These are phyloP conservation scores for Pachycephala philippinensis DNA, from an alignment of 2,113 vertebrate genomes.

Conservation along the genomic window DNA sequence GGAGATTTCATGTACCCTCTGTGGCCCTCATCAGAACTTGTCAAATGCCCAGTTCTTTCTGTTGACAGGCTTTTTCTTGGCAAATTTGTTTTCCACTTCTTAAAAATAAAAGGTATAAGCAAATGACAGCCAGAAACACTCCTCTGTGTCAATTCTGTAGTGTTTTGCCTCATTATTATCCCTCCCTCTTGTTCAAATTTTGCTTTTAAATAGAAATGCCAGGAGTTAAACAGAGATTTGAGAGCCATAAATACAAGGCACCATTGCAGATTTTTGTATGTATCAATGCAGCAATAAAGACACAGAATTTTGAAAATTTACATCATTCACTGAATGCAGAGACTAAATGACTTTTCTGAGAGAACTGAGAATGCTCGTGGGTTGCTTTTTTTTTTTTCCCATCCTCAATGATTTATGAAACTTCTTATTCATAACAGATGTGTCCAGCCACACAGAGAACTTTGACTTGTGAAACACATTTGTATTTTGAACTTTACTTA, in stretches of 20 bases:
- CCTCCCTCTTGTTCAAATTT: background rate
- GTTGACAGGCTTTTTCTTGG: background rate
- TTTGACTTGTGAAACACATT: background rate
- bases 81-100: background rate
- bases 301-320: background rate
- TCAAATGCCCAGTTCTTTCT: background rate
- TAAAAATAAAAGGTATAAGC: background rate
- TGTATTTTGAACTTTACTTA: background rate
- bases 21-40: background rate
- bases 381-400: slow-evolving; percentile 7
- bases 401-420: background rate
- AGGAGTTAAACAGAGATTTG: background rate
- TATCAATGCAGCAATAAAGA: background rate
- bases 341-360: background rate
- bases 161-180: background rate
- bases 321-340: background rate
- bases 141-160: background rate
- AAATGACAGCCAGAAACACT: background rate
- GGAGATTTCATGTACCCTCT: background rate
- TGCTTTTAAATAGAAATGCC: background rate
- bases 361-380: background rate
- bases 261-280: background rate
- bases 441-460: background rate
- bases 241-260: background rate
- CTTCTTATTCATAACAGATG: slow-evolving; percentile 6